Evolutionary conservation across 92 coral and sea anemone species (phyloP).

Genomic region (Zoanthus sansibaricus): DNA sequence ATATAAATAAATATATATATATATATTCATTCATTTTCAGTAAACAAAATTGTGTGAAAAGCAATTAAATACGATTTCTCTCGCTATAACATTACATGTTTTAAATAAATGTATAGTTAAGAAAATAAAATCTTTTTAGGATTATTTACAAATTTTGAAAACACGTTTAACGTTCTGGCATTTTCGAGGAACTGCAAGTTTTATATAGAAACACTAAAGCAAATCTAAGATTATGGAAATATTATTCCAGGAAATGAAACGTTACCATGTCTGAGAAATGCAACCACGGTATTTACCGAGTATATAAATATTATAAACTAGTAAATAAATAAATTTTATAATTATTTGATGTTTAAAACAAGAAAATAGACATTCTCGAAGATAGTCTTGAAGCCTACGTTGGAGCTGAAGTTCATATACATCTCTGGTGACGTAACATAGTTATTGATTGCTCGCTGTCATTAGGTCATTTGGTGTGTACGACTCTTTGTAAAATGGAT

Average conservation of each 20-base stretch:
- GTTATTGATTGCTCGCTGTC: slow-evolving; percentile 74
- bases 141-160: no score
- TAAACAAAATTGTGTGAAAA: no score
- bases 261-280: background rate
- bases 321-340: no score
- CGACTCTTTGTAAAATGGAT: slow-evolving; percentile 79
- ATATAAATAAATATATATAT: no score
- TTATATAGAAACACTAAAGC: background rate
- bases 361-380: slow-evolving; percentile 79
- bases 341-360: slow-evolving; percentile 6
- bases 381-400: slow-evolving; percentile 58
- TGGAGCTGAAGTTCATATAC: slow-evolving; percentile 68
- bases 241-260: background rate
- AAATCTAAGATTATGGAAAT: background rate
- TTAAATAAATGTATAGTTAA: no score
- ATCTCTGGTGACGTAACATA: slow-evolving; percentile 45
- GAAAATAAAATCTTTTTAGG: no score
- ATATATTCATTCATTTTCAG: no score
- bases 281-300: background rate
- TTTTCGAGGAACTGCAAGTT: no score
- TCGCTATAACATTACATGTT: no score
- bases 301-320: no score
- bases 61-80: no score
- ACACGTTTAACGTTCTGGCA: no score
- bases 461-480: slow-evolving; percentile 75